A percentile compares a stretch with the other conserved stretches of the same genome.
Conservation (phyloP, 2,797 vertebrate species). For the Euthynnus affinis region DNA sequence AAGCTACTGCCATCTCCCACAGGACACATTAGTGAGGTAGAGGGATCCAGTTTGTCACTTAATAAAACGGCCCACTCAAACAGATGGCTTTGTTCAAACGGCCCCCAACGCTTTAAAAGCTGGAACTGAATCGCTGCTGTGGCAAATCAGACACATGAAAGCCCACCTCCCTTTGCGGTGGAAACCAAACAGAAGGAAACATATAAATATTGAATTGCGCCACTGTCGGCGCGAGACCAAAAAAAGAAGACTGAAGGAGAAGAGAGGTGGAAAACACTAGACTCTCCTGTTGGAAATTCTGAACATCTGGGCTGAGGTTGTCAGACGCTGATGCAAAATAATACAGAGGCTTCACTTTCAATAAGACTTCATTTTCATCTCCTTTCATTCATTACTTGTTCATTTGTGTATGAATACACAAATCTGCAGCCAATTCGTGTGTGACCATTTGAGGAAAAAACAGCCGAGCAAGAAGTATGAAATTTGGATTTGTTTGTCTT, state of each 20-base stretch:
- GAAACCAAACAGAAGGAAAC: slow-evolving; percentile 76
- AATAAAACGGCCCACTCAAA: slow-evolving; percentile 82
- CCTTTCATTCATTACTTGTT: slow-evolving; percentile 62
- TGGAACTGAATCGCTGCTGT: slow-evolving; percentile 64
- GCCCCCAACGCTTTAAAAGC: slow-evolving; percentile 70
- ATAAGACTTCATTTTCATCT: slow-evolving; percentile 64
- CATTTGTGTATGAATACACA: slow-evolving; percentile 65
- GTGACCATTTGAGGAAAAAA: slow-evolving; percentile 59
- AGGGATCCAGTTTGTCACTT: slow-evolving; percentile 83
- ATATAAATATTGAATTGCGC: slow-evolving; percentile 79
- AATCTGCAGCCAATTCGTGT: slow-evolving; percentile 48
- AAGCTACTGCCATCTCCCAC: slow-evolving; percentile 55
- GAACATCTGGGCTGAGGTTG: slow-evolving; percentile 68
- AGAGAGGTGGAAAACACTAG: slow-evolving; percentile 43
- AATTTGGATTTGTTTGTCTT: slow-evolving; percentile 79
- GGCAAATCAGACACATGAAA: slow-evolving; percentile 74
- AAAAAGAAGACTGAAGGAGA: slow-evolving; percentile 8
- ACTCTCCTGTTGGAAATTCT: slow-evolving; percentile 52
- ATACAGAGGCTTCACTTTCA: slow-evolving; percentile 57
- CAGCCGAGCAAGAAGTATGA: slow-evolving; percentile 68
- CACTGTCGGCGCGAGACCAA: slow-evolving; percentile 56
- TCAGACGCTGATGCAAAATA: slow-evolving; percentile 42
- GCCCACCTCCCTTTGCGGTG: slow-evolving; percentile 51
- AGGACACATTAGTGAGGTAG: slow-evolving; percentile 79
- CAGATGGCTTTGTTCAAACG: slow-evolving; percentile 82